Percentiles rank a stretch among this genome's conserved stretches.
Evolutionary conservation across 1,140 invertebrate species (phyloP).

Genomic region (Dreissena rostriformis): DNA sequence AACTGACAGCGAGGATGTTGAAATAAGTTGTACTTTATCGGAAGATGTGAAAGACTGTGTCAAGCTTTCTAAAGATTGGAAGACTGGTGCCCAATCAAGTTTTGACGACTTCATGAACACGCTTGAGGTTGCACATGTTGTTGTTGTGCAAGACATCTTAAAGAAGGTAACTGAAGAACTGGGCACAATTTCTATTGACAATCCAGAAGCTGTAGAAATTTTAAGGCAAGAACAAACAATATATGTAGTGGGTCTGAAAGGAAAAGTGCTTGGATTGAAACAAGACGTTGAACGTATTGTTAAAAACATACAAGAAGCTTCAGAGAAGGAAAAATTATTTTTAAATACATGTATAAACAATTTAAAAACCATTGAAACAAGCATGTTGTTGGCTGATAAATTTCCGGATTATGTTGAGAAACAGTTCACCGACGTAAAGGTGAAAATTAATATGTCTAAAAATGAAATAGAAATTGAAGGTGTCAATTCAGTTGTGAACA

Average conservation of each 20-base stretch:
- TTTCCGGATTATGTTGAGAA: constrained; percentile 17
- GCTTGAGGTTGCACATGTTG: constrained; percentile 17
- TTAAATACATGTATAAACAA: constrained; percentile 6
- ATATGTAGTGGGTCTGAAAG: constrained; percentile 24
- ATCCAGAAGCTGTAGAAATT: constrained; percentile 26
- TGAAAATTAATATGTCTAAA: constrained; percentile 37
- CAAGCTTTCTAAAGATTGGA: constrained; percentile 31
- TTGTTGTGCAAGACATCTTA: constrained; percentile 34
- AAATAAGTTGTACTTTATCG: constrained; percentile 24
- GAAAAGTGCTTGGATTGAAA: neutral
- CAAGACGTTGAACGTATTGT: constrained; percentile 19
- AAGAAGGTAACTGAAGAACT: constrained; percentile 24
- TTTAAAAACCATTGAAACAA: constrained; percentile 31
- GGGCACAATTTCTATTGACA: constrained; percentile 7
- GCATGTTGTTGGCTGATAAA: constrained; percentile 29
- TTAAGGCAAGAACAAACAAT: constrained; percentile 20
- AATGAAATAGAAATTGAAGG: constrained; percentile 35
- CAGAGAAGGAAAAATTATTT: constrained; percentile 26
- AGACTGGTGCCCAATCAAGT: constrained; percentile 5
- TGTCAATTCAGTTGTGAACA: constrained; percentile 1
- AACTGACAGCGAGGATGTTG: neutral
- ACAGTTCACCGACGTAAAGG: constrained; percentile 2
- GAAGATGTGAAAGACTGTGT: constrained; percentile 25
- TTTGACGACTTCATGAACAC: constrained; percentile 25
- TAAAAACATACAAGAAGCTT: constrained; percentile 15